Conservation (phyloP, 2,888 invertebrate genomes). For the Dimorphilus gyrociliatus region DNA sequence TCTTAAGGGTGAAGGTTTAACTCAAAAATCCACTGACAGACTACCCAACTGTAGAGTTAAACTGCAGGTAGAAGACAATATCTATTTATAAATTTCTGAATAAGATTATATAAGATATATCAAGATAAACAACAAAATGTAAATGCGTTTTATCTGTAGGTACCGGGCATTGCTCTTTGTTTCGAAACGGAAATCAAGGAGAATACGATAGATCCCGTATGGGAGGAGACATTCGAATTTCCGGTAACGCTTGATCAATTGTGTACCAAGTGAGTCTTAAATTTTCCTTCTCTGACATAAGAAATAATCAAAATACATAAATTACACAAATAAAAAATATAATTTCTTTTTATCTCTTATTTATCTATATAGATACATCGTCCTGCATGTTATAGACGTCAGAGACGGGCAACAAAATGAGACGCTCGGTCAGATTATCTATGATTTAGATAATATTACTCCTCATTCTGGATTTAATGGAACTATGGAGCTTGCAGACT, state of each 20-base stretch:
- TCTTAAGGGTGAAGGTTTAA: constrained; percentile 17
- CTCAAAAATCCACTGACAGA: constrained; percentile 14
- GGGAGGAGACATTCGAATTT: constrained; percentile 28
- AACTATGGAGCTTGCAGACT: constrained; percentile 19
- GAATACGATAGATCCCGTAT: constrained; percentile 18
- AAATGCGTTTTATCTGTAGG: too few species aligned
- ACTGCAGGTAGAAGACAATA: constrained; percentile 20
- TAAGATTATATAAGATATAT: too few species aligned
- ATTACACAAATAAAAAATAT: too few species aligned
- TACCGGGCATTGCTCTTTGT: constrained; percentile 4
- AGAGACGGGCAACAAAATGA: constrained; percentile 16
- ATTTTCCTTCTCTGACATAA: too few species aligned
- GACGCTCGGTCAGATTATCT: constrained; percentile 24
- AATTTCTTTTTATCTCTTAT: not conserved
- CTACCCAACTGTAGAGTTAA: constrained; percentile 22
- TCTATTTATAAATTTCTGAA: too few species aligned
- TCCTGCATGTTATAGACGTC: constrained; percentile 24
- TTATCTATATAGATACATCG: constrained; percentile 15
- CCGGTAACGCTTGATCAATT: constrained; percentile 21
- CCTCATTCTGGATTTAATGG: constrained; percentile 16
- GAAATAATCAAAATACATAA: too few species aligned
- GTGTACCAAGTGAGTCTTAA: constrained; percentile 18
- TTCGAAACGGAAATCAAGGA: constrained; percentile 12
- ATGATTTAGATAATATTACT: constrained; percentile 20
- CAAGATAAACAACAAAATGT: too few species aligned